Evolutionary conservation across 2,888 invertebrate genomes (phyloP), one percentile per base, ranked within the genome.

Genomic region (Pyrrhia umbra): DNA sequence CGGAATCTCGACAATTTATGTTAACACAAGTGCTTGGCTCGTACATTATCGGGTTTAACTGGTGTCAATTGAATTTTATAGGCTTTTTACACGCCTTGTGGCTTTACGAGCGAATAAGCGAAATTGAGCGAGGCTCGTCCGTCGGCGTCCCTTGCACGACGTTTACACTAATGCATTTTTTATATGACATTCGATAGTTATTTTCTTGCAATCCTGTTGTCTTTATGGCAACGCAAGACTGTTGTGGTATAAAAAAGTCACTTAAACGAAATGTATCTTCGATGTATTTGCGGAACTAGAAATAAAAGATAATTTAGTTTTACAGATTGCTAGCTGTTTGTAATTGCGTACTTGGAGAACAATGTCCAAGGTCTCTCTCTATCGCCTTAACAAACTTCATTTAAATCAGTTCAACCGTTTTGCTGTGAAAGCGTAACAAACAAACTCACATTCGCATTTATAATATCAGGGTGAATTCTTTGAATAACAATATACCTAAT

Each of bases 11-110:
- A 79, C 83, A 85, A 85, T 84, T 84, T 82, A 85, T 85, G 83
- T 83, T 83, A 84, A 83, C 81, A 81, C 75, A 75, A 73, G 77
- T 69, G 75, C 82, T 84, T 77, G 72, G 75, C 67, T 66, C 79
- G 73, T 85, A 85, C 86, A 85, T 88, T 86, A 87, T 83, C 82
- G 66, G 77, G 81, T 85, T 88, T 88, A 85, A 87, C 85, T 82
- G 87, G 83, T 90, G 90, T 90, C 92, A 91, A 92, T 92, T 91
- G 92, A 90, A 89, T 91, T 92, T 92, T 92, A 92, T 90, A 85
- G 88, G 83, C 84, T 81, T 90, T 91, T 92, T 90, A 90, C 89
- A 91, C 88, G 89, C 84, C 75, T 80, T 76, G 80, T 87, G 87
- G 70, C 67, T 92, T 92, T 92, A 93, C 92, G 92, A 92, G 83